Evolutionary conservation across 2,113 vertebrate genomes (phyloP).

Genomic region (Sorex fumeus): DNA sequence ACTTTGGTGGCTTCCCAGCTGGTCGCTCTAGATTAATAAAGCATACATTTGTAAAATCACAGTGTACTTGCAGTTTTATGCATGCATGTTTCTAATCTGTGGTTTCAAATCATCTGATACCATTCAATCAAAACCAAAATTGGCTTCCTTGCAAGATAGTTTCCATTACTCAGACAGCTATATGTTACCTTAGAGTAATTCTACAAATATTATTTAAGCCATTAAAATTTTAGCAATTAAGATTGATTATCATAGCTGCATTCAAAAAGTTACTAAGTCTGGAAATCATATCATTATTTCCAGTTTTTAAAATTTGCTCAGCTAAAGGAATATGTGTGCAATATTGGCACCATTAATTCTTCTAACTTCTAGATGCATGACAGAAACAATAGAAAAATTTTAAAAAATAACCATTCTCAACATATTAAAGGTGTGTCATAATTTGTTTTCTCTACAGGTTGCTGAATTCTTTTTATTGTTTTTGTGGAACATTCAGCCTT

Average conservation of each 20-base stretch:
- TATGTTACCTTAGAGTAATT: constrained; percentile 25
- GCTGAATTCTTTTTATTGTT: not conserved
- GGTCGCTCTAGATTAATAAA: not conserved
- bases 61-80: not conserved
- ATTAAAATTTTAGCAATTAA: not conserved
- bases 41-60: not conserved
- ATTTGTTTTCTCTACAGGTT: constrained; percentile 13
- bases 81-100: not conserved
- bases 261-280: not conserved
- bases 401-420: not conserved
- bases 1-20: not conserved
- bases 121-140: constrained; percentile 43
- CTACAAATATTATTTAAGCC: not conserved
- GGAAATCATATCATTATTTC: not conserved
- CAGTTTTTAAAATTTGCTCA: not conserved
- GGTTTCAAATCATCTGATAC: constrained; percentile 23
- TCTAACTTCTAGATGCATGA: not conserved
- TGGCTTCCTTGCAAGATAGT: constrained; percentile 27
- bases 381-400: not conserved
- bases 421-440: not conserved
- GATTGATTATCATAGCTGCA: not conserved
- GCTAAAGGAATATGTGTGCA: not conserved
- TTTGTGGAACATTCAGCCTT: not conserved
- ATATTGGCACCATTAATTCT: not conserved
- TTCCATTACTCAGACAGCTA: not conserved